A percentile compares a stretch with the other conserved stretches of the same genome.
Conservation (phyloP, 2,888 invertebrate species). For the Drosophila macrospina region DNA sequence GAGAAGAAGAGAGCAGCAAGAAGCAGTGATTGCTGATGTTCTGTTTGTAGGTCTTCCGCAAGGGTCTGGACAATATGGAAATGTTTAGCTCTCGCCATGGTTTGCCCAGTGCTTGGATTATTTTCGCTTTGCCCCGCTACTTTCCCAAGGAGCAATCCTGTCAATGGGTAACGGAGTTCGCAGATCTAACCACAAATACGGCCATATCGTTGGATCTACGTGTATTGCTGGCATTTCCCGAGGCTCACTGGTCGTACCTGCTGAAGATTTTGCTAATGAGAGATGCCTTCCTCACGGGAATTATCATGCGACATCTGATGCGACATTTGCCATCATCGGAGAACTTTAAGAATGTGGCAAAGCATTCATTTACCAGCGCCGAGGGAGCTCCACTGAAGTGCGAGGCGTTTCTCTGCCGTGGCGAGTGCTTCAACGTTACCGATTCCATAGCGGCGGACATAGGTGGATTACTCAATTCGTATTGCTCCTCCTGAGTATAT, state of each 20-base stretch:
- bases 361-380: slow-evolving; percentile 84
- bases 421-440: slow-evolving; percentile 87
- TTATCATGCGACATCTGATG: slow-evolving; percentile 87
- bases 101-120: slow-evolving; percentile 89
- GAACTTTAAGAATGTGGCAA: slow-evolving; percentile 83
- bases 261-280: slow-evolving; percentile 92
- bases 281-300: slow-evolving; percentile 88
- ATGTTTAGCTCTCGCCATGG: slow-evolving; percentile 87
- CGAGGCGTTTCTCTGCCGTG: slow-evolving; percentile 90
- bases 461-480: slow-evolving; percentile 52
- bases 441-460: slow-evolving; percentile 79
- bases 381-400: slow-evolving; percentile 85
- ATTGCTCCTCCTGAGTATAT: too few relatives aligned
- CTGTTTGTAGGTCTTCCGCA: slow-evolving; percentile 86
- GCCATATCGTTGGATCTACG: slow-evolving; percentile 90
- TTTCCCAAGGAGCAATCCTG: slow-evolving; percentile 86
- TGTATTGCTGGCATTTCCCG: slow-evolving; percentile 91
- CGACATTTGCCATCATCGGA: slow-evolving; percentile 86
- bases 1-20: too few relatives aligned
- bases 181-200: slow-evolving; percentile 87
- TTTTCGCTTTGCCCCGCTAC: slow-evolving; percentile 89
- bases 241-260: slow-evolving; percentile 91
- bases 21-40: not conserved
- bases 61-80: slow-evolving; percentile 87
- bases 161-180: slow-evolving; percentile 84